Evolutionary conservation across 2,113 vertebrate species (phyloP).

Genomic region (Aepyceros melampus): DNA sequence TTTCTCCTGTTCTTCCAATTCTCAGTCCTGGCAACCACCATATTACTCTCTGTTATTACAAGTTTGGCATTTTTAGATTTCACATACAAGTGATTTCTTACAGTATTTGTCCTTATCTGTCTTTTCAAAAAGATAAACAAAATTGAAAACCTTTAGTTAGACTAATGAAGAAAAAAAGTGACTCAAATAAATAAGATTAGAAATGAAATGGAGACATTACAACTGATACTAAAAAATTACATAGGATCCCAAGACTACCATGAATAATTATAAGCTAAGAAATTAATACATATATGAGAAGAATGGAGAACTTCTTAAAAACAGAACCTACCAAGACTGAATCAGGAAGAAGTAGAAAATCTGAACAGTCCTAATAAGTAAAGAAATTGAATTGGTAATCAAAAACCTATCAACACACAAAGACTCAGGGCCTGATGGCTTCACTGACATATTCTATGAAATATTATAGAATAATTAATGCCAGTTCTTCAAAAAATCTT

Average conservation of each 20-base stretch:
- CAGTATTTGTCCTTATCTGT: not conserved
- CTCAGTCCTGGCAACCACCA: not conserved
- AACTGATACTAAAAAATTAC: not conserved
- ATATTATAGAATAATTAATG: not conserved
- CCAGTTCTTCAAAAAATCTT: not conserved
- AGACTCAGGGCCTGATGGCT: not conserved
- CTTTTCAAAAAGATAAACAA: not conserved
- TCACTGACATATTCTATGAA: not conserved
- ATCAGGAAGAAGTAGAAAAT: not conserved
- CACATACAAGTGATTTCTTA: not conserved
- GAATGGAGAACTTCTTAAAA: not conserved
- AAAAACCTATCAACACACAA: not conserved
- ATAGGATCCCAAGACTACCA: not conserved
- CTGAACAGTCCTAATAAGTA: not conserved
- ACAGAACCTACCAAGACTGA: not conserved
- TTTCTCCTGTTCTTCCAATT: not conserved
- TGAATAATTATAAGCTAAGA: not conserved
- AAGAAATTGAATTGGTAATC: not conserved
- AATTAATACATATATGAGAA: not conserved
- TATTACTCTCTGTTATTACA: not conserved
- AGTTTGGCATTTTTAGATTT: not conserved
- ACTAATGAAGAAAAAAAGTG: not conserved
- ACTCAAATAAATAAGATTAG: not conserved
- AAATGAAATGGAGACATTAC: not conserved
- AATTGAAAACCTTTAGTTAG: not conserved